Conservation (phyloP, 2,888 invertebrate species). For the Carpatolechia fugitivella region DNA sequence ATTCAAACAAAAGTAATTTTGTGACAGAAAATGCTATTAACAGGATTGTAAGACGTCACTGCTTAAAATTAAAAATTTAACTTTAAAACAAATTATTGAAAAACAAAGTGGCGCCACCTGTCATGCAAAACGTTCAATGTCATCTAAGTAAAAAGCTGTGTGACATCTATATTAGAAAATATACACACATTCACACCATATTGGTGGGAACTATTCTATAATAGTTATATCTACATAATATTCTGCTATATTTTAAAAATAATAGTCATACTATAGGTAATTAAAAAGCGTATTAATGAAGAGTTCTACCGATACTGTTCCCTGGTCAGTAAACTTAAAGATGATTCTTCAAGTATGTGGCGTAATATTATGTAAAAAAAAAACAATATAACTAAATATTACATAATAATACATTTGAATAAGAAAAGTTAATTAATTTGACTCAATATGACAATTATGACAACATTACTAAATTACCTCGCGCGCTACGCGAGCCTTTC, state of each 20-base stretch:
- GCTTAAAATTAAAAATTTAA: too few relatives aligned
- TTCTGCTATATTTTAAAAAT: constrained; percentile 35
- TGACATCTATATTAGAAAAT: constrained; percentile 36
- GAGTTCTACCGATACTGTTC: constrained; percentile 8
- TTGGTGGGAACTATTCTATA: constrained; percentile 36
- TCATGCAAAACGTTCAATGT: too few relatives aligned
- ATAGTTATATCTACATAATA: constrained; percentile 14
- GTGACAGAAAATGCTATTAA: too few relatives aligned
- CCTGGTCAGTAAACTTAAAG: constrained; percentile 7
- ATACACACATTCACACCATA: constrained; percentile 38
- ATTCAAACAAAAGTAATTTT: too few relatives aligned
- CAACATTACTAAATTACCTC: too few relatives aligned
- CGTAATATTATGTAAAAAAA: not conserved
- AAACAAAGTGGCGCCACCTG: too few relatives aligned
- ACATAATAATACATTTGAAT: too few relatives aligned
- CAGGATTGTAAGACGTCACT: too few relatives aligned
- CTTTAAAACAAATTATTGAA: too few relatives aligned
- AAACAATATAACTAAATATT: not conserved
- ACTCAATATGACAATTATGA: too few relatives aligned
- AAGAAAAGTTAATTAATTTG: too few relatives aligned
- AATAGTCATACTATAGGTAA: constrained; percentile 38
- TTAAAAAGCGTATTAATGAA: constrained; percentile 30
- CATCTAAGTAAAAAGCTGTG: constrained; percentile 28
- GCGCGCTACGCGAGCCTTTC: too few relatives aligned
- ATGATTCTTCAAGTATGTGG: not conserved